Evolutionary conservation across 2,797 vertebrate genomes (phyloP), one percentile per base, ranked within the genome.

Genomic region (Lithobates pipiens): DNA sequence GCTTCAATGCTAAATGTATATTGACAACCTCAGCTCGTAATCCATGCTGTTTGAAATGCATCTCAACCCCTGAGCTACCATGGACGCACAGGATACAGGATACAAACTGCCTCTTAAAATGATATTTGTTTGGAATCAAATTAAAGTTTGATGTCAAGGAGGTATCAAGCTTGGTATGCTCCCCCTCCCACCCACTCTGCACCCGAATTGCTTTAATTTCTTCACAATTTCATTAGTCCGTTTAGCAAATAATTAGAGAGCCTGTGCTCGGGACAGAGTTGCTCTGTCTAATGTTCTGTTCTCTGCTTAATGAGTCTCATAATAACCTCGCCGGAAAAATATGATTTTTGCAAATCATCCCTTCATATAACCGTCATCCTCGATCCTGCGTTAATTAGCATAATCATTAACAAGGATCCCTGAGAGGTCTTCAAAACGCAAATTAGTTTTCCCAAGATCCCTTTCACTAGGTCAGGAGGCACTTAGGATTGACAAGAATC

Each of bases 171-270:
- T 44, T 46, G 27, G 54, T n/a, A 39, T 11, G 3, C 54, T 15
- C 76, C 69, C 69, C 76, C 76, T 23, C 75, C 77, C 71, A 75
- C 42, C 23, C 61, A 70, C 54, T 78, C 72, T 80, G 72, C 72
- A 80, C 70, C 69, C 39, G 85, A 83, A 74, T 83, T 61, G 76
- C 80, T 87, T 87, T 72, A 79, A 79, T 92, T 94, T 94, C 93
- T 91, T 89, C 91, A 93, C 91, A 87, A 92, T 94, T 94, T 94
- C 93, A 93, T 94, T 93, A 95, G 93, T 93, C 92, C 93, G 94
- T 94, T 95, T 95, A 94, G 92, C 93, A 93, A 95, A 95, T 95
- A 94, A 95, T 95, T 94, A 87, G 70, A 94, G 92, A 93, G 94
- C 93, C 95, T 95, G 91, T 93, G 94, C 94, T 95, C 94, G 93